Percentiles rank a stretch among this genome's conserved stretches.
Conservation (phyloP, 1,140 invertebrate genomes). For the Anthonomus grandis region DNA sequence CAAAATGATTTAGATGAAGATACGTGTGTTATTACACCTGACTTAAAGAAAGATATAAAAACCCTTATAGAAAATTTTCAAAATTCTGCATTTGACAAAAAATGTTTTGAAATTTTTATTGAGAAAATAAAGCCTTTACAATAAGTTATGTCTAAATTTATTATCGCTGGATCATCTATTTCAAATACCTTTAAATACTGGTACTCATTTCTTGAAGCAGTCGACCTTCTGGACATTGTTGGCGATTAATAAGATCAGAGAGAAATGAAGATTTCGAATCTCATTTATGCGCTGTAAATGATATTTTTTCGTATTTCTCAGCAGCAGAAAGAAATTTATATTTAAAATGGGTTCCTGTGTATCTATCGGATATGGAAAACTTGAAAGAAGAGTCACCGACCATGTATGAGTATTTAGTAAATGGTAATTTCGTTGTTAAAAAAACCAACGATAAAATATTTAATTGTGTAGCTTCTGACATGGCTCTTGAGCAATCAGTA, state of each 20-base stretch:
- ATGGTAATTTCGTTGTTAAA: constrained; percentile 17
- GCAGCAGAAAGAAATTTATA: constrained; percentile 2
- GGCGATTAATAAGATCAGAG: constrained; percentile 1
- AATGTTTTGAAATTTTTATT: background rate
- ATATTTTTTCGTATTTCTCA: constrained; percentile 7
- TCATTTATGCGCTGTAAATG: constrained; percentile 13
- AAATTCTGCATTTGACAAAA: background rate
- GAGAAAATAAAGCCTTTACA: background rate
- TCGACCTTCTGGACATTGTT: constrained; percentile 7
- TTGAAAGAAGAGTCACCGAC: background rate
- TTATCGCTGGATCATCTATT: background rate
- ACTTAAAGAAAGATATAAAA: constrained; percentile 10
- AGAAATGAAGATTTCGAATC: constrained; percentile 12
- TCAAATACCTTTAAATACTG: constrained; percentile 17
- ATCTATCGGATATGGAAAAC: constrained; percentile 7
- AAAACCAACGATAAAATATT: constrained; percentile 14
- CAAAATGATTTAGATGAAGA: background rate
- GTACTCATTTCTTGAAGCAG: constrained; percentile 8
- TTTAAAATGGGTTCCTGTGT: no score
- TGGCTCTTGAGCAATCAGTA: no score
- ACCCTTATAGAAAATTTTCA: background rate
- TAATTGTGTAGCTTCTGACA: constrained; percentile 13
- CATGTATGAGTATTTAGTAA: constrained; percentile 10
- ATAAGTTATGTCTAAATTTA: background rate
- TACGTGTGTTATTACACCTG: background rate